Conservation (phyloP, 2,888 invertebrate species). For the Nasonia oneida region DNA sequence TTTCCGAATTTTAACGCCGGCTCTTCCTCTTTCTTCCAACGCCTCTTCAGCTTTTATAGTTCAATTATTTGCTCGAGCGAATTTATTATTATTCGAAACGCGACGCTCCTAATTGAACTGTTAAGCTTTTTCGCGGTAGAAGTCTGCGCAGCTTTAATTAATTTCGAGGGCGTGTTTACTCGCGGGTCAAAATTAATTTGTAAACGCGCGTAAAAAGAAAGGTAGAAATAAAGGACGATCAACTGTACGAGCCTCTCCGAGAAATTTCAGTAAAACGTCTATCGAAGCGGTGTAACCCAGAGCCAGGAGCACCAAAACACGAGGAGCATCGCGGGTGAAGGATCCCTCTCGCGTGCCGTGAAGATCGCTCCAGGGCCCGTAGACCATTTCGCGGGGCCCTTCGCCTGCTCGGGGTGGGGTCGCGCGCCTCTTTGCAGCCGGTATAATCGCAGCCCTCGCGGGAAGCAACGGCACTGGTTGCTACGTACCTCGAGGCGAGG, state of each 20-base stretch:
- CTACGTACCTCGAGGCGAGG: background rate
- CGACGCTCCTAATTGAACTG: constrained; percentile 35
- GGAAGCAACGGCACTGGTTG: background rate
- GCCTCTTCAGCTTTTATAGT: constrained; percentile 2
- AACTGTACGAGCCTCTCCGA: too few species aligned
- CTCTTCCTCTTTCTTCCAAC: constrained; percentile 9
- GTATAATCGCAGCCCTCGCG: constrained; percentile 10
- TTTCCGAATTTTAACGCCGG: constrained; percentile 27
- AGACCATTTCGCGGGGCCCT: constrained; percentile 9
- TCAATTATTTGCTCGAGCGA: constrained; percentile 32
- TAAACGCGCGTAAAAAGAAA: too few species aligned
- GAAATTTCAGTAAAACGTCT: too few species aligned
- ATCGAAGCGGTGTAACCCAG: too few species aligned
- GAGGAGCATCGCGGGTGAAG: background rate
- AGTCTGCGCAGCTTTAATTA: constrained; percentile 43
- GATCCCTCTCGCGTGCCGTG: background rate
- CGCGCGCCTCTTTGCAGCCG: constrained; percentile 2
- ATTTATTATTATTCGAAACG: constrained; percentile 15
- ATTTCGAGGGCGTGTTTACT: background rate
- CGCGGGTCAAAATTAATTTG: too few species aligned
- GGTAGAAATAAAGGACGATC: too few species aligned
- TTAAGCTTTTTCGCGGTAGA: constrained; percentile 37
- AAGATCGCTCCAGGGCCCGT: constrained; percentile 20
- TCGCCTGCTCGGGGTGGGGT: constrained; percentile 9
- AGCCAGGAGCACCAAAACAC: too few species aligned